Base-by-base conservation (phyloP, 2,113 vertebrate genomes). In the Caretta caretta region DNA sequence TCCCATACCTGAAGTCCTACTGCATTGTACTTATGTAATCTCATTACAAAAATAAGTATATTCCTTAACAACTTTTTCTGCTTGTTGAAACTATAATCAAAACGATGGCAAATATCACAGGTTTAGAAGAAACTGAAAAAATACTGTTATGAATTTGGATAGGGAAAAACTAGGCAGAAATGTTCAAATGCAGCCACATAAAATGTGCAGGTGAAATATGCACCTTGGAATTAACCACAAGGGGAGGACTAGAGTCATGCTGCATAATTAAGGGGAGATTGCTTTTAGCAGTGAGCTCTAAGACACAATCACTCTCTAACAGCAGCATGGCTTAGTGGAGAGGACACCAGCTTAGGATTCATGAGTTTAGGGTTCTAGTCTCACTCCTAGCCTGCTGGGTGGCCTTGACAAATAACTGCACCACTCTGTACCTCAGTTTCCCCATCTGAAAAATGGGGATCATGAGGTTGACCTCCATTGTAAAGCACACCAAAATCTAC, bases 161-260 rank as follows among this genome's bases (percentile, higher is more conserved):
- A 4, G 22, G 59, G 83, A 69, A 78, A 83, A 42, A 78, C 1
- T 0, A 80, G 84, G 56, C 53, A 92, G 84, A 12, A 9, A 80
- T 83, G 42, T 75, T 87, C 35, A 84, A 80, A 94, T 38, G 88
- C 59, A 87, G 50, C 25, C 31, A 38, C 89, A 86, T 16, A 51
- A 93, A 93, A 80, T 0, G 49, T 24, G 82, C 6, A 3, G 48
- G 91, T 88, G 80, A 89, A 92, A n/a, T 7, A 57, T 85, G 65
- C 16, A n/a, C 85, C 14, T 84, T 14, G 76, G 82, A 84, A 96
- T 96, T 83, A 97, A 86, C 97, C 91, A 91, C 91, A 91, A 97
- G 93, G 87, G 97, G 95, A n/a, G 96, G 97, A 96, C 89, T 97
- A 93, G 96, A 97, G 94, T 69, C 92, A 87, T 90, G 93, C 90